Evolutionary conservation across 2,797 vertebrate genomes (phyloP).

Genomic region (Ambastaia sidthimunki): DNA sequence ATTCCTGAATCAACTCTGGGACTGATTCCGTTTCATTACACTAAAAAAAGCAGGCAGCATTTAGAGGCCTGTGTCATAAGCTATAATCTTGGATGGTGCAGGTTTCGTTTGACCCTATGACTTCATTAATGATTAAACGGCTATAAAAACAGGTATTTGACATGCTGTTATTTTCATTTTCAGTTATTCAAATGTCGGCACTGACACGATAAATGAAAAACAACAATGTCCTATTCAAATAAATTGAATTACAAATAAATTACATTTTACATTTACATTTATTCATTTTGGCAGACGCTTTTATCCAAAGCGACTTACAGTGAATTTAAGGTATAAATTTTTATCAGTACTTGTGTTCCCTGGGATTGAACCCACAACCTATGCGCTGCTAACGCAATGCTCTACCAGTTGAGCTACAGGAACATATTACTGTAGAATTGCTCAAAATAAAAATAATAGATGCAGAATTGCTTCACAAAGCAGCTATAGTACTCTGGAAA

Average conservation of each 20-base stretch:
- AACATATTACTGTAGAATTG: background rate
- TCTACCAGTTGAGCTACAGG: no score
- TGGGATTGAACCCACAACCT: no score
- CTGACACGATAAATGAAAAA: background rate
- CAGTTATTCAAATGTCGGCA: background rate
- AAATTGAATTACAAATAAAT: no score
- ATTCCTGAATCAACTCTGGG: conserved; percentile 34
- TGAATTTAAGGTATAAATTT: no score
- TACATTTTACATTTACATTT: no score
- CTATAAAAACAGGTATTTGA: background rate
- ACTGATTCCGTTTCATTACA: background rate
- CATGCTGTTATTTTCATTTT: background rate
- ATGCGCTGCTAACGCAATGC: no score
- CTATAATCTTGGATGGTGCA: background rate
- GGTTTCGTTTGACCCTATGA: background rate
- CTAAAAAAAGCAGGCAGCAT: background rate
- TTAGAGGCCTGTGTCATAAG: background rate
- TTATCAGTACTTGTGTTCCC: no score
- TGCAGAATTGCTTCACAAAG: background rate
- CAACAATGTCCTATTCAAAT: background rate
- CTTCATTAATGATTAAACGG: background rate
- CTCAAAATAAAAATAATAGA: background rate
- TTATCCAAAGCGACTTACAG: no score
- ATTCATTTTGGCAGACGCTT: no score
- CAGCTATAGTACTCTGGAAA: background rate